These are phyloP conservation scores for Boulengeromyrus knoepffleri DNA, from an alignment of 2,113 vertebrate species.

Conservation along the genomic window DNA sequence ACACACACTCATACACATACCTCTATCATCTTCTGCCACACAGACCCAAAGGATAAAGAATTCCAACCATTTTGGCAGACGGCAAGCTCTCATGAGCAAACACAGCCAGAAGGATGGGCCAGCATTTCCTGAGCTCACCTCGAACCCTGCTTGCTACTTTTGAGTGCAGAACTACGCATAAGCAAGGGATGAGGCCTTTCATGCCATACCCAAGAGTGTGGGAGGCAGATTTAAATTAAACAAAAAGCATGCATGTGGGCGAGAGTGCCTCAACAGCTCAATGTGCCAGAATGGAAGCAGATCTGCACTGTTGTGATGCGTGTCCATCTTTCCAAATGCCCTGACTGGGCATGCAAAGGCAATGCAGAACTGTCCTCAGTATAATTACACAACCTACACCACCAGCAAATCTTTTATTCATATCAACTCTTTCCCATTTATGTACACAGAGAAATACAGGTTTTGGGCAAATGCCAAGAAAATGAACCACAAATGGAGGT, in stretches of 20 bases:
- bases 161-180: background rate
- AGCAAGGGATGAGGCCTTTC: background rate
- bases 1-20: background rate
- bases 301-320: background rate
- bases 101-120: background rate
- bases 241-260: background rate
- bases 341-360: background rate
- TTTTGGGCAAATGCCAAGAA: background rate
- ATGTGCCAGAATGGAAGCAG: background rate
- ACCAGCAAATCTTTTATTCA: background rate
- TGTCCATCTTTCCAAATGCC: background rate
- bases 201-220: background rate
- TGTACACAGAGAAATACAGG: background rate
- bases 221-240: background rate
- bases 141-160: background rate
- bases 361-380: background rate
- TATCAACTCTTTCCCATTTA: background rate
- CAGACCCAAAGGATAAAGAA: background rate
- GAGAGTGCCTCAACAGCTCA: background rate
- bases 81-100: background rate
- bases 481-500: background rate
- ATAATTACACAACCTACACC: background rate
- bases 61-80: background rate
- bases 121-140: background rate
- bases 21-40: background rate